Evolutionary conservation across 2,113 vertebrate species (phyloP), one percentile per base, ranked within the genome.

Genomic region (Aegotheles bennettii): DNA sequence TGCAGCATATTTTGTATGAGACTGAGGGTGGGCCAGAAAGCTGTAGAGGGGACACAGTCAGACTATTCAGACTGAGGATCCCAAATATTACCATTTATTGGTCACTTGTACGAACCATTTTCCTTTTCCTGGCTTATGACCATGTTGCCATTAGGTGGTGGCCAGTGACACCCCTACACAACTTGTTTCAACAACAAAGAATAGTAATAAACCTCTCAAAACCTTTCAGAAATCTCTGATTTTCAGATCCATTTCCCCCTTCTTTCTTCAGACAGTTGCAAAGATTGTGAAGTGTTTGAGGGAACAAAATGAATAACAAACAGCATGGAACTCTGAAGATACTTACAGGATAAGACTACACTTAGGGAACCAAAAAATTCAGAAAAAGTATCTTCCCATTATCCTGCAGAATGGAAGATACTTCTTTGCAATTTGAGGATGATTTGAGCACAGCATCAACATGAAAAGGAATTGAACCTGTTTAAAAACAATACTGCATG

Each of bases 131-230:
- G 45, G 33, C 31, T 69, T 36, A 33, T 21, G 79, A 38, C 57
- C 43, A 33, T 9, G 38, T 53, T 78, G 51, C 65, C 48, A 26
- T 40, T 70, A 53, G 50, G 61, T 64, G 50, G 28, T 50, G 71
- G n/a, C 54, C 53, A 36, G 57, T 43, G 59, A 43, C 53, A 17
- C 35, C 1, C 1, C 16, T 45, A 13, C 19, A 7, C 0, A 2
- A 23, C 18, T 35, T 16, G 11, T 17, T 73, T 48, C 74, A 82
- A 51, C 19, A 42, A 23, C 18, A 31, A 77, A 54, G 29, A 47
- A 25, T 4, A 5, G 7, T 26, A 56, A 56, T n/a, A 48, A 83
- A 67, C 8, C 35, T 79, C 84, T 67, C 18, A 43, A 53, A 1
- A 63, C 47, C 54, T 38, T 19, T 67, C 59, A 73, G 54, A 48